phyloP scores from a whole-genome alignment of 2,113 vertebrate species.

The Notarius lentiginosus region DNA sequence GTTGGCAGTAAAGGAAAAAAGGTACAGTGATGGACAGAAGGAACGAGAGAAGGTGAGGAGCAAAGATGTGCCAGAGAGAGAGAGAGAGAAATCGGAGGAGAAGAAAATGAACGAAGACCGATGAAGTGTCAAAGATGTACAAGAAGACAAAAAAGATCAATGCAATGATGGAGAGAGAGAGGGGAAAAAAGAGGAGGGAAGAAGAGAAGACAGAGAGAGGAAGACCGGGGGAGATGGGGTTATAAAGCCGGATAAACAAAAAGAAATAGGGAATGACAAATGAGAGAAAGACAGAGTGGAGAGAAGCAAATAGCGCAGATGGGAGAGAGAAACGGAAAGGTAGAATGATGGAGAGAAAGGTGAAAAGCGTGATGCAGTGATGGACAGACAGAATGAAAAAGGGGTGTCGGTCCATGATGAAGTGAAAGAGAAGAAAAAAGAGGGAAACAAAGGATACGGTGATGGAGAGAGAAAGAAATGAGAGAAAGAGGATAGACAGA shows the following conservation, averaged over 20 bases:
- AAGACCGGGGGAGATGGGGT: neutral
- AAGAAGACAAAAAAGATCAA: neutral
- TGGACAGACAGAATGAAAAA: neutral
- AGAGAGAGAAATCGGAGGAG: neutral
- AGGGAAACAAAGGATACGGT: neutral
- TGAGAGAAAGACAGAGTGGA: constrained; percentile 49
- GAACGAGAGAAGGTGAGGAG: neutral
- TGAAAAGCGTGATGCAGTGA: neutral
- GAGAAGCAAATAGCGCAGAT: constrained; percentile 31
- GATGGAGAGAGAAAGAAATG: constrained; percentile 21
- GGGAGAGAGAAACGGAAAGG: constrained; percentile 33
- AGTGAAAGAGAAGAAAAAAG: neutral
- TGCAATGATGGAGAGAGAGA: neutral
- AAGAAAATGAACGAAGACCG: neutral
- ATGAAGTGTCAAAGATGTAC: neutral
- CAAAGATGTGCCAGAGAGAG: neutral
- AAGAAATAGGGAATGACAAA: neutral
- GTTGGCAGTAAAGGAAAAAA: constrained; percentile 1
- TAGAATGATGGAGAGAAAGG: constrained; percentile 39
- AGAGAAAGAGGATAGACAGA: constrained; percentile 58
- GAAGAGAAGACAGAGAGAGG: neutral
- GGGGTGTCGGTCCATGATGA: neutral
- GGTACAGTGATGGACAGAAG: neutral
- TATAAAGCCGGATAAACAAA: neutral
- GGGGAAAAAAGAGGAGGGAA: constrained; percentile 3